Evolutionary conservation across 1,140 invertebrate species (phyloP), one percentile per base, ranked within the genome.

Genomic region (Caenorhabditis tropicalis): DNA sequence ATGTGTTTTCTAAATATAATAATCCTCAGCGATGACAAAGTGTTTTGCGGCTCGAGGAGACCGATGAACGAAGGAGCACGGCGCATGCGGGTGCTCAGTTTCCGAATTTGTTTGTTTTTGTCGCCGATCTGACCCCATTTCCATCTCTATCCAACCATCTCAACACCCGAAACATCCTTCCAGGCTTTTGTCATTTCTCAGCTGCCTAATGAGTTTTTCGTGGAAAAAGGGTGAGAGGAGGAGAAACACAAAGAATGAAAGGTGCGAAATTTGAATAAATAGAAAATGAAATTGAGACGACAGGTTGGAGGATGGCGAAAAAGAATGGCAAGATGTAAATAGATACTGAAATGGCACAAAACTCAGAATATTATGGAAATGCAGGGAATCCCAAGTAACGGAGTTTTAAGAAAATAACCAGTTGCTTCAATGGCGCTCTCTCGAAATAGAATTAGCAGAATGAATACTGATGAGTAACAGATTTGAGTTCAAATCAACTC

Each of bases 31-130:
- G 65, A 27, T 74, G 65, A 74, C 65, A 74, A 74, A 74, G 65
- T 74, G 65, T 74, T 74, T 74, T 24, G 65, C 65, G 58, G 58
- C 58, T 21, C 58, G 58, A 65, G 58, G 31, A 27, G 58, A 6
- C 58, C 31, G 58, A 36, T 74, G 65, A 74, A 21, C 36, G 65
- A n/a, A 43, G 19, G 65, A 43, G 65, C 29, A 31, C 65, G 65
- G 65, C 19, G 65, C 65, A 74, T 74, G 65, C 43, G 65, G 36
- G 65, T 46, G 36, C 65, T 74, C 65, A 74, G 65, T 74, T 74
- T 74, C 65, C 65, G 36, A 74, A 74, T 74, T 46, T 74, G 65
- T 74, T 74, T 74, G 65, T 74, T 74, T 74, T 74, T 74, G 65
- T 74, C 65, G 65, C 65, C 65, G 65, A 74, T 74, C 36, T 74